Conservation (phyloP, 2,113 vertebrate genomes). For the Sturnus vulgaris region DNA sequence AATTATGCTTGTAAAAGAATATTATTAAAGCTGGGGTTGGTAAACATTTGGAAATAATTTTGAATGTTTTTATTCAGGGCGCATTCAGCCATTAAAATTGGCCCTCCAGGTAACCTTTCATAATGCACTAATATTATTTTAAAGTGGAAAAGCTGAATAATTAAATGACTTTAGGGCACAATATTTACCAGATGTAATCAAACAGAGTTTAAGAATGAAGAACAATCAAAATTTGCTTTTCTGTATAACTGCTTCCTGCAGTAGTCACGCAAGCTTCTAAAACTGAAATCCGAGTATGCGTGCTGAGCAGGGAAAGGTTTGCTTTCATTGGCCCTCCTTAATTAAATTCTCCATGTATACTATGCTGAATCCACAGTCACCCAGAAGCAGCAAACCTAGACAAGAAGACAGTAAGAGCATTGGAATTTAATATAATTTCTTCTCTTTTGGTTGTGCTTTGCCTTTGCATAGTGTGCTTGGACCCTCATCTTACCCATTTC, state of each 20-base stretch:
- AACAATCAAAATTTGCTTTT: not conserved
- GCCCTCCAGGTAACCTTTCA: constrained; percentile 1
- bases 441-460: not conserved
- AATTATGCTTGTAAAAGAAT: not conserved
- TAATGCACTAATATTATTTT: not conserved
- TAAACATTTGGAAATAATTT: constrained; percentile 21
- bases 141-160: constrained; percentile 23
- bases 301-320: not conserved
- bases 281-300: not conserved
- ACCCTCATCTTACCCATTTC: not conserved
- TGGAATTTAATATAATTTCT: not conserved
- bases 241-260: not conserved
- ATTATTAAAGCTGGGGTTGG: not conserved
- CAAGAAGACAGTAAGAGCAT: not conserved
- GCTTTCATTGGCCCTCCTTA: not conserved
- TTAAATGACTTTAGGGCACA: constrained; percentile 4
- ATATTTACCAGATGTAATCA: constrained; percentile 35
- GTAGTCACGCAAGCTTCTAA: not conserved
- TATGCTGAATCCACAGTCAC: not conserved
- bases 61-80: not conserved
- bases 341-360: not conserved
- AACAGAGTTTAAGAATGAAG: not conserved
- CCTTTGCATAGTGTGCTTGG: not conserved
- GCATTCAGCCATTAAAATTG: constrained; percentile 7
- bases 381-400: not conserved